A percentile compares a stretch with the other conserved stretches of the same genome.
Evolutionary conservation across 2,797 vertebrate genomes (phyloP).

Genomic region (Sparus aurata): DNA sequence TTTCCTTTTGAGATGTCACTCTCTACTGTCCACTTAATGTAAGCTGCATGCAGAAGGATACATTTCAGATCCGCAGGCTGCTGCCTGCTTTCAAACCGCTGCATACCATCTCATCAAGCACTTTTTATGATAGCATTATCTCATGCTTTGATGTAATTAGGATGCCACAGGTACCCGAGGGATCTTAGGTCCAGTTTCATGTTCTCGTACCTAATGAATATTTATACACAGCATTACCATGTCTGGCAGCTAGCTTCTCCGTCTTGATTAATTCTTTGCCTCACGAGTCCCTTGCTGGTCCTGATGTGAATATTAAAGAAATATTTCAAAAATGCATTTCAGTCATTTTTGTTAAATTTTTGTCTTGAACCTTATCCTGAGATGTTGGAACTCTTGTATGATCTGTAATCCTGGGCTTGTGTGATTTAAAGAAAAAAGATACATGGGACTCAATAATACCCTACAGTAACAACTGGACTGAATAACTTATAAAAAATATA

Average conservation of each 20-base stretch:
- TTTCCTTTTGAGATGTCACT: conserved; percentile 26
- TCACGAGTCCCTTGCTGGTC: conserved; percentile 26
- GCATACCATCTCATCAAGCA: conserved; percentile 40
- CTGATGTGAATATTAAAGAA: conserved; percentile 12
- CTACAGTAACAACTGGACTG: too few species aligned
- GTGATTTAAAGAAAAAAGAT: not conserved
- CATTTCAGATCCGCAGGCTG: conserved; percentile 30
- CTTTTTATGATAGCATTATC: conserved; percentile 58
- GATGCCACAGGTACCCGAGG: conserved; percentile 52
- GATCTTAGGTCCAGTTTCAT: conserved; percentile 56
- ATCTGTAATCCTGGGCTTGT: not conserved
- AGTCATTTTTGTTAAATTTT: not conserved
- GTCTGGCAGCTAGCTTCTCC: conserved; percentile 42
- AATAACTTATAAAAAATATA: too few species aligned
- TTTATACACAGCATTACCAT: conserved; percentile 61
- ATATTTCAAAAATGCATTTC: conserved; percentile 15
- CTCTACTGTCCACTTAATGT: conserved; percentile 14
- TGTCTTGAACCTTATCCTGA: not conserved
- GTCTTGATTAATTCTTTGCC: conserved; percentile 48
- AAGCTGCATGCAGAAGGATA: not conserved
- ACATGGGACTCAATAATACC: not conserved
- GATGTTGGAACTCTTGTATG: not conserved
- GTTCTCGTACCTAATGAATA: conserved; percentile 55
- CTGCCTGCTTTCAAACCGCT: conserved; percentile 36
- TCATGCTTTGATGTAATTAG: conserved; percentile 60